Conservation (phyloP, 2,888 invertebrate species). For the Ophioninae sp. region DNA sequence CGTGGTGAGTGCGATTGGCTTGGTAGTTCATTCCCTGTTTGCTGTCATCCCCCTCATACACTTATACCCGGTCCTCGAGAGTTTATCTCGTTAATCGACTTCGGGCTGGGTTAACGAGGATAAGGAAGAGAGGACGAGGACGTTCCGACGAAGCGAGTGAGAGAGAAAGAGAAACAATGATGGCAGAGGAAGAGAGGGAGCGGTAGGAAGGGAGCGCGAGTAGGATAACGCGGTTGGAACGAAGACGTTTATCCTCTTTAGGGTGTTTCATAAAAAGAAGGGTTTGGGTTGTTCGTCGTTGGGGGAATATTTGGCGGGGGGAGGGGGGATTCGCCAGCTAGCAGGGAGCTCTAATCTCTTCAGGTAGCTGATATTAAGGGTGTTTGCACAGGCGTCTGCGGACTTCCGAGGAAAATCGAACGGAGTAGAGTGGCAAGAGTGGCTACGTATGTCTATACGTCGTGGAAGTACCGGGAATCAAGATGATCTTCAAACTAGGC, state of each 20-base stretch:
- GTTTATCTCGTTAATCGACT: constrained; percentile 62
- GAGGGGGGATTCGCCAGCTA: constrained; percentile 42
- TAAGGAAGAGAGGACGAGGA: constrained; percentile 50
- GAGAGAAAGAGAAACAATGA: constrained; percentile 36
- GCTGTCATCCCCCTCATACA: constrained; percentile 8
- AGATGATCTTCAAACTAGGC: constrained; percentile 18
- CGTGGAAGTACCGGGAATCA: neutral
- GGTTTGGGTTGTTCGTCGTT: constrained; percentile 19
- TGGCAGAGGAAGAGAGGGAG: constrained; percentile 45
- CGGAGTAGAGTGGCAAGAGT: constrained; percentile 40
- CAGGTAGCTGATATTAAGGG: constrained; percentile 70
- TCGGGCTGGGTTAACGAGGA: constrained; percentile 58
- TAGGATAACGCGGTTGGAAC: constrained; percentile 46
- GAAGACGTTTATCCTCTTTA: constrained; percentile 63
- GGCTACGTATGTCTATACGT: constrained; percentile 6
- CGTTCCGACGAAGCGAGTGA: neutral
- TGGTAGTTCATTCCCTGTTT: constrained; percentile 36
- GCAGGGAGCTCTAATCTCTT: constrained; percentile 70
- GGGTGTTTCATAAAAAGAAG: constrained; percentile 45
- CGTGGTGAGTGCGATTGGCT: constrained; percentile 19
- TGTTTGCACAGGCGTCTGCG: constrained; percentile 70
- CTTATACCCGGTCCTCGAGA: constrained; percentile 39
- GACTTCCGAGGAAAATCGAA: constrained; percentile 59
- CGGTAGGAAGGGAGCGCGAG: constrained; percentile 9
- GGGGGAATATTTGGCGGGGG: constrained; percentile 21